Percentiles rank a stretch among this genome's conserved stretches.
Evolutionary conservation across 53 echinoderm and acorn worm species (phyloP).

Genomic region (Luidia sarsii): DNA sequence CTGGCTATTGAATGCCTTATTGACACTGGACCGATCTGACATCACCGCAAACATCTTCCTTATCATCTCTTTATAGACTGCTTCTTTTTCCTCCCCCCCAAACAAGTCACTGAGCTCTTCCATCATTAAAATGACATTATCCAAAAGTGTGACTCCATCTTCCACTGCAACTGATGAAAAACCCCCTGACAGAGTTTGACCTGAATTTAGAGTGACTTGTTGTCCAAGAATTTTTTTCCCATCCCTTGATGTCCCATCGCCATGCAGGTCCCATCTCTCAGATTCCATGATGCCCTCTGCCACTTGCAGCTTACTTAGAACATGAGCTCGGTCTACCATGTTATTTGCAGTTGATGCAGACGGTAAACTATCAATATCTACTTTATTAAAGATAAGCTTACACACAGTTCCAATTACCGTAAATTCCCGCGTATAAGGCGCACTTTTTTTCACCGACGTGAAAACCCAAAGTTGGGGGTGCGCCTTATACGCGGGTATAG

Average conservation of each 20-base stretch:
- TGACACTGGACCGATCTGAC: slow-evolving; percentile 56
- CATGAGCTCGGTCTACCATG: slow-evolving; percentile 44
- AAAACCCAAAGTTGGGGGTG: too few relatives aligned
- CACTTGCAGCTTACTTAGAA: slow-evolving; percentile 41
- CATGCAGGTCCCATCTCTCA: slow-evolving; percentile 53
- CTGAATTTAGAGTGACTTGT: slow-evolving; percentile 42
- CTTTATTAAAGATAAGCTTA: slow-evolving; percentile 10
- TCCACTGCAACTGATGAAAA: slow-evolving; percentile 54
- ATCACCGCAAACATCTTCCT: slow-evolving; percentile 50
- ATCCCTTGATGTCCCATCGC: slow-evolving; percentile 60
- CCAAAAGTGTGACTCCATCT: slow-evolving; percentile 38
- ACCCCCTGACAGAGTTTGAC: slow-evolving; percentile 45
- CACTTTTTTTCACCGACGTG: too few relatives aligned
- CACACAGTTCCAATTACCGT: slow-evolving; percentile 16
- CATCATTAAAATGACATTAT: slow-evolving; percentile 52
- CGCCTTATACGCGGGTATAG: too few relatives aligned
- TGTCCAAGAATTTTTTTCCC: slow-evolving; percentile 52
- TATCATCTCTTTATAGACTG: slow-evolving; percentile 14
- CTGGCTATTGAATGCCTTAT: slow-evolving; percentile 45
- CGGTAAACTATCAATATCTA: slow-evolving; percentile 23
- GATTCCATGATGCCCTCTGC: slow-evolving; percentile 41
- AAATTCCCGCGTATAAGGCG: too few relatives aligned
- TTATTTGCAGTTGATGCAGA: slow-evolving; percentile 57
- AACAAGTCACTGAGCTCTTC: slow-evolving; percentile 49
- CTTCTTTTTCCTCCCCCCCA: slow-evolving; percentile 31